Evolutionary conservation across 2,888 invertebrate genomes (phyloP).

Genomic region (Cerastis leucographa): DNA sequence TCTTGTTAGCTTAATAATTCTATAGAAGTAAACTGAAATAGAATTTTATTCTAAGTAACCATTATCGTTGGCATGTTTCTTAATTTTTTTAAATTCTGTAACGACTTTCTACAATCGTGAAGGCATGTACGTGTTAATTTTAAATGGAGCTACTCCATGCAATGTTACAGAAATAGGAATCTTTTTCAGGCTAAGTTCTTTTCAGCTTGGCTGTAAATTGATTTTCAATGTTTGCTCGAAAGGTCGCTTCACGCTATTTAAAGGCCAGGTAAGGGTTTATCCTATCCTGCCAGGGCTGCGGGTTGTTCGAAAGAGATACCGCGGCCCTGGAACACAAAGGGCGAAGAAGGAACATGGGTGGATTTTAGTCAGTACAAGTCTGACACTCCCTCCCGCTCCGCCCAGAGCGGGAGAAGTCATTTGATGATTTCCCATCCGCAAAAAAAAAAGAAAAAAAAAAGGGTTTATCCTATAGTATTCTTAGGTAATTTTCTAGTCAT

Average conservation of each 20-base stretch:
- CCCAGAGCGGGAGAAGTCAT: no score
- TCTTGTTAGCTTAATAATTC: neutral
- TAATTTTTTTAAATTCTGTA: constrained; percentile 1
- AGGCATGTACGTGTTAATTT: constrained; percentile 9
- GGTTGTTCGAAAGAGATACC: no score
- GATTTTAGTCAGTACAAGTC: no score
- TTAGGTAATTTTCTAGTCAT: neutral
- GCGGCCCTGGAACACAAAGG: no score
- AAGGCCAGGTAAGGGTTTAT: neutral
- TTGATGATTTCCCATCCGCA: no score
- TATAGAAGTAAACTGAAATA: neutral
- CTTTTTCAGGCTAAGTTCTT: neutral
- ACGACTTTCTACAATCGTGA: neutral
- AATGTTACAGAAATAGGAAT: constrained; percentile 6
- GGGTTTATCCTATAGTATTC: no score
- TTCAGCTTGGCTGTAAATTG: constrained; percentile 9
- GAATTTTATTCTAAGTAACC: constrained; percentile 5
- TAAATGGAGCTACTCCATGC: constrained; percentile 1
- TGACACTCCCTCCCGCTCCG: no score
- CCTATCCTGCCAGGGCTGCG: no score
- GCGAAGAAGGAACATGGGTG: no score
- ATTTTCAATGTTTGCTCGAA: neutral
- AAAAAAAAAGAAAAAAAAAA: no score
- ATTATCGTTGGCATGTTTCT: neutral
- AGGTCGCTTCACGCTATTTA: neutral